Evolutionary conservation across 2,888 invertebrate genomes (phyloP), one percentile per base, ranked within the genome.

Genomic region (Orthosia incerta): DNA sequence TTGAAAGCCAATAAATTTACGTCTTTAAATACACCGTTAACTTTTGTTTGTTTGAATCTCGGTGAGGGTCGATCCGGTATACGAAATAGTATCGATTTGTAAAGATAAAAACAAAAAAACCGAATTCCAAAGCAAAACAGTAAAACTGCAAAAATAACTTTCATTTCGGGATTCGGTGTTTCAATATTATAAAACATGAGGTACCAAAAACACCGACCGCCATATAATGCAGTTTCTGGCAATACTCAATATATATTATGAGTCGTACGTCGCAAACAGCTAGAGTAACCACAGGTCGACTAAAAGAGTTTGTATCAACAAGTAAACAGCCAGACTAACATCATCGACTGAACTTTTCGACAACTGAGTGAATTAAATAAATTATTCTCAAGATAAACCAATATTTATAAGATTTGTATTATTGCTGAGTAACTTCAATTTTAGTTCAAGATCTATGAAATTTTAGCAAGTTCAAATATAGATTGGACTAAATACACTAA

Each of bases 201-300:
- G 31, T 31, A 31, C 31, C 31, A 5, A 31, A 31, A 1, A 7
- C 31, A 31, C 31, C 31, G 5, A 31, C 5, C 7, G 5, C 5
- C 7, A 13, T 57, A 50, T 39, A 55, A 65, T 62, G 63, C 57
- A 60, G 51, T 56, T 39, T 65, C 62, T 55, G 45, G 50, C 16
- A 64, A 78, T 51, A 67, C 23, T 26, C n/a, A 48, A 13, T 3
- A 46, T 20, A 64, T 46, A n/a, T 50, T 78, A 66, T 66, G 26
- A 69, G n/a, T 55, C n/a, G 18, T 51, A 31, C 1, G n/a, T 56
- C 51, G 46, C 15, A 61, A 66, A 67, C 20, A 70, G 16, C 12
- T 23, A 2, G 4, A 53, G 59, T 12, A 67, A 65, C 71, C 23
- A 39, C 7, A 39, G 12, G 13, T 18, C 15, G 18, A 57, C 45